phyloP scores from a whole-genome alignment of 2,113 vertebrate genomes.

The Choloepus hoffmanni region DNA sequence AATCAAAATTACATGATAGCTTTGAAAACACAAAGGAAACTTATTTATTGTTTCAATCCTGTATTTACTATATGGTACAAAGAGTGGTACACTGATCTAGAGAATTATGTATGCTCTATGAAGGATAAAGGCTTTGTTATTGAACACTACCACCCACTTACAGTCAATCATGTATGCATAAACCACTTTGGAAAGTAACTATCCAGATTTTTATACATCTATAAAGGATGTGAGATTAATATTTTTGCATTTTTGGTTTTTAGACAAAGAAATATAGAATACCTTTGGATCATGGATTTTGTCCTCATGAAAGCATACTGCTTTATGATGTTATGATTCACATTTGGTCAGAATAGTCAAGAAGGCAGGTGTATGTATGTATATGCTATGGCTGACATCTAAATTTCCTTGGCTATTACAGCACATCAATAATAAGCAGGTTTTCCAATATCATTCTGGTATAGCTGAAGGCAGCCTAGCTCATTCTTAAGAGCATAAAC shows the following conservation, averaged over 20 bases:
- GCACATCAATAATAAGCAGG: not conserved
- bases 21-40: no score
- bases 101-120: constrained; percentile 83
- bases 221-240: not conserved
- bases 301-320: constrained; percentile 81
- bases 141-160: constrained; percentile 84
- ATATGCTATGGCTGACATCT: not conserved
- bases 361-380: constrained; percentile 69
- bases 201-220: not conserved
- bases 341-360: constrained; percentile 75
- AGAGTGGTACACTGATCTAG: constrained; percentile 85
- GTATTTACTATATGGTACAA: constrained; percentile 81
- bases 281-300: constrained; percentile 82
- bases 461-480: not conserved
- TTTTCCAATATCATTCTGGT: not conserved
- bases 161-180: constrained; percentile 80
- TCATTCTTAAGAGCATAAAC: not conserved
- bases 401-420: not conserved
- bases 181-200: not conserved
- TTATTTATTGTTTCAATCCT: not conserved
- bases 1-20: no score
- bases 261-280: constrained; percentile 84
- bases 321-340: constrained; percentile 83
- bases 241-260: not conserved
- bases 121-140: constrained; percentile 63